Evolutionary conservation across 2,113 vertebrate species (phyloP).

Genomic region (Donacobius atricapilla): DNA sequence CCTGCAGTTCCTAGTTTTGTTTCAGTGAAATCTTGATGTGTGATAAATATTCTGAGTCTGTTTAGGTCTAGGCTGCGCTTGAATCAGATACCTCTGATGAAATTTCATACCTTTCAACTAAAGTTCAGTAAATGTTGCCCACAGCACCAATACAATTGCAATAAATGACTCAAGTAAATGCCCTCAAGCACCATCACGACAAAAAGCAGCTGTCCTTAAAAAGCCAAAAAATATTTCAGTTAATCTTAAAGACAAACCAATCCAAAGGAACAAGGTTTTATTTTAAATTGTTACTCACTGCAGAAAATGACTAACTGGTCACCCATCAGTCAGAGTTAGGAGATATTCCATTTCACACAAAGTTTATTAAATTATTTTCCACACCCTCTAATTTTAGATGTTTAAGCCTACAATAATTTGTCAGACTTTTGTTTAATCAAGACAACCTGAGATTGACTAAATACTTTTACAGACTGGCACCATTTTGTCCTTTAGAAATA

Average conservation of each 20-base stretch:
- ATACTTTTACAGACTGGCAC: background rate
- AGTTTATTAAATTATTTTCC: background rate
- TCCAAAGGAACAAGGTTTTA: background rate
- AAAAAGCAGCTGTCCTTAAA: background rate
- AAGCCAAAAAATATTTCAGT: background rate
- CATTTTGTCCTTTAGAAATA: background rate
- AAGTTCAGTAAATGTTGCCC: background rate
- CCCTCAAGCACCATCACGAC: background rate
- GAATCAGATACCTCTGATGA: background rate
- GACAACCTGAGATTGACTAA: background rate
- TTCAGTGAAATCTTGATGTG: background rate
- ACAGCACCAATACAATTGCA: background rate
- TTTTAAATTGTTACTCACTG: background rate
- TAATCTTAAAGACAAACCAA: background rate
- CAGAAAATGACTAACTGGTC: background rate
- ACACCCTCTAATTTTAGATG: background rate
- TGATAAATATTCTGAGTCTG: background rate
- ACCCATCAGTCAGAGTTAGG: background rate
- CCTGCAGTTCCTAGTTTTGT: background rate
- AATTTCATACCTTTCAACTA: background rate
- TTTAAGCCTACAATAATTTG: background rate
- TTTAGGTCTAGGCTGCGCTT: background rate
- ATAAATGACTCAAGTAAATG: background rate
- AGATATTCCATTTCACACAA: background rate
- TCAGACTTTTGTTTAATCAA: background rate